Conservation (phyloP, 2,797 vertebrate species). For the Semotilus atromaculatus region DNA sequence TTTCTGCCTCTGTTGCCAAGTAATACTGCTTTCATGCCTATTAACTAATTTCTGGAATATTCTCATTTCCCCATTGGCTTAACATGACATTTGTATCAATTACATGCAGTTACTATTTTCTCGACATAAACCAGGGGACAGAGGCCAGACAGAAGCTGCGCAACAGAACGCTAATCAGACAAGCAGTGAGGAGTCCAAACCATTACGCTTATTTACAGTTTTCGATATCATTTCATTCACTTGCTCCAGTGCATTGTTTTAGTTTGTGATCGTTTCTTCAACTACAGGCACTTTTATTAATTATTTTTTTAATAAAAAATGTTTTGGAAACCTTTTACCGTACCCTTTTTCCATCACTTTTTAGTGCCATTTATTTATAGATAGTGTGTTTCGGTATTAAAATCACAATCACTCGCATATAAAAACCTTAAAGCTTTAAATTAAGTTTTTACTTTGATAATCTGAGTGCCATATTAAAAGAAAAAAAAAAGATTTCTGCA, state of each 20-base stretch:
- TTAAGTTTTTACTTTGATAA: too few relatives aligned
- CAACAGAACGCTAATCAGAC: neutral
- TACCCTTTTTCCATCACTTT: neutral
- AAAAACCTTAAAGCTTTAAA: too few relatives aligned
- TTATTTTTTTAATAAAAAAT: neutral
- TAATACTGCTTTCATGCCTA: conserved; percentile 35
- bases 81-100: conserved; percentile 44
- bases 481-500: too few relatives aligned
- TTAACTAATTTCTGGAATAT: conserved; percentile 22
- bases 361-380: neutral
- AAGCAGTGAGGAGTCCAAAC: neutral
- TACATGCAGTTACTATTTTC: conserved; percentile 22
- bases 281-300: neutral
- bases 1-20: conserved; percentile 35
- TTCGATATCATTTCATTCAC: neutral
- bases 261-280: neutral
- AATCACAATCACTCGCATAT: too few relatives aligned
- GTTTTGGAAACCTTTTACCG: neutral
- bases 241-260: neutral
- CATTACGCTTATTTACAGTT: neutral
- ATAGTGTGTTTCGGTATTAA: too few relatives aligned
- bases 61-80: conserved; percentile 12
- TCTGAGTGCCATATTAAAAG: too few relatives aligned
- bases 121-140: neutral
- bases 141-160: neutral